Percentiles rank a stretch among this genome's conserved stretches.
Evolutionary conservation across 1,140 invertebrate species (phyloP).

Genomic region (Papilio machaon): DNA sequence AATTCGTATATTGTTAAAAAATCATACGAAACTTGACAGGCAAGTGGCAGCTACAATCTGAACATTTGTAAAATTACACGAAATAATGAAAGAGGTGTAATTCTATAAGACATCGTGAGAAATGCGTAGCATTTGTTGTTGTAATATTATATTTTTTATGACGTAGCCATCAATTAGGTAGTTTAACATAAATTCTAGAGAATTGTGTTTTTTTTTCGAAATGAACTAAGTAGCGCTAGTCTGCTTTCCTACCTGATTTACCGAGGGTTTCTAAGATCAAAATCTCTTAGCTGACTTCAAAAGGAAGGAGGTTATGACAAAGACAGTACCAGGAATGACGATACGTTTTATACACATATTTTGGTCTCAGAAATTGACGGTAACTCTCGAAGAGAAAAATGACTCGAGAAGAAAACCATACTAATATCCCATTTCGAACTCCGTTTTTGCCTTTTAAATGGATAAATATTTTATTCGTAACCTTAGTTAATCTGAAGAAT

Average conservation of each 20-base stretch:
- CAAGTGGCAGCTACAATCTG: slow-evolving; percentile 27
- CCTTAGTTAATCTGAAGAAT: background rate
- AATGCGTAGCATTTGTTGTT: background rate
- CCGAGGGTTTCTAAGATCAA: no score
- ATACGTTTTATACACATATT: no score
- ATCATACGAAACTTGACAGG: slow-evolving; percentile 22
- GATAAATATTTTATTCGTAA: background rate
- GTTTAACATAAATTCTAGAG: background rate
- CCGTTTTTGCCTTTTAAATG: no score
- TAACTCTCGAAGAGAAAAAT: background rate
- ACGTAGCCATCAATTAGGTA: background rate
- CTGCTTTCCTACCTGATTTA: background rate
- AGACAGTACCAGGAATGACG: no score
- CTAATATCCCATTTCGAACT: background rate
- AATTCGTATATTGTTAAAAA: slow-evolving; percentile 10
- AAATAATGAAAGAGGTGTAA: slow-evolving; percentile 24
- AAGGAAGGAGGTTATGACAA: no score
- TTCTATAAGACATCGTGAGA: slow-evolving; percentile 24
- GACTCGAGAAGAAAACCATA: background rate
- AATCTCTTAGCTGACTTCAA: no score
- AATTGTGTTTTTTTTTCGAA: background rate
- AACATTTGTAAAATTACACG: slow-evolving; percentile 30
- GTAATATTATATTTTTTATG: slow-evolving; percentile 3
- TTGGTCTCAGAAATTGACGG: no score
- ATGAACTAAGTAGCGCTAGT: background rate